Evolutionary conservation across 2,113 vertebrate genomes (phyloP).

Genomic region (Hemichromis elongatus): DNA sequence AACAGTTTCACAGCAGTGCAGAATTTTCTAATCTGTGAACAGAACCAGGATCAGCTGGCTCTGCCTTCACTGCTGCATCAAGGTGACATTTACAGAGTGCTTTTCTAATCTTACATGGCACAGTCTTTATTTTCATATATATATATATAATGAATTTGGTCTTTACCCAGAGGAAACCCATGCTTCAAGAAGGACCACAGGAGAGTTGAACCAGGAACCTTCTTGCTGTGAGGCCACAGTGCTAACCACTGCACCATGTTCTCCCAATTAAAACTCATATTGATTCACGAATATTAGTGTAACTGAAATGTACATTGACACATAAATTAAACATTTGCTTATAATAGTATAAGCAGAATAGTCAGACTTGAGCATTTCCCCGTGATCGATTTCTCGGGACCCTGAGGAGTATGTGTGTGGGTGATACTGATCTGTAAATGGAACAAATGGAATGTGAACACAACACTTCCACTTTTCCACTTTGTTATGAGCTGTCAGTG

Average conservation of each 20-base stretch:
- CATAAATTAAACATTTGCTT: not conserved
- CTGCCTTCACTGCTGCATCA: not conserved
- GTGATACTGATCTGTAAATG: not conserved
- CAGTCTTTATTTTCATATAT: not conserved
- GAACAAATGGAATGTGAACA: not conserved
- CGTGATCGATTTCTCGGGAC: not conserved
- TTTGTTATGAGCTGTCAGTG: not conserved
- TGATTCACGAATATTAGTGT: not conserved
- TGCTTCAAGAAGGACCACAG: not conserved
- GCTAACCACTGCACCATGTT: not conserved
- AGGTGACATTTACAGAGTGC: fast-evolving
- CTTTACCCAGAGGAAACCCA: not conserved
- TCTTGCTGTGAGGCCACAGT: not conserved
- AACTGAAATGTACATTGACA: fast-evolving
- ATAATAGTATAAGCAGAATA: fast-evolving
- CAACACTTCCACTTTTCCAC: not conserved
- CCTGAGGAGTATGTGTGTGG: not conserved
- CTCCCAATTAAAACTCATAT: not conserved
- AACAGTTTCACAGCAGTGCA: not conserved
- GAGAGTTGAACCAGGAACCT: not conserved
- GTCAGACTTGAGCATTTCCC: not conserved
- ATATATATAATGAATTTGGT: not conserved
- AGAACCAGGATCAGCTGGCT: not conserved
- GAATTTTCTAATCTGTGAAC: not conserved
- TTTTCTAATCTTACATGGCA: not conserved